These are phyloP conservation scores for Aethes cnicana DNA, from an alignment of 2,888 invertebrate species.

Conservation along the genomic window DNA sequence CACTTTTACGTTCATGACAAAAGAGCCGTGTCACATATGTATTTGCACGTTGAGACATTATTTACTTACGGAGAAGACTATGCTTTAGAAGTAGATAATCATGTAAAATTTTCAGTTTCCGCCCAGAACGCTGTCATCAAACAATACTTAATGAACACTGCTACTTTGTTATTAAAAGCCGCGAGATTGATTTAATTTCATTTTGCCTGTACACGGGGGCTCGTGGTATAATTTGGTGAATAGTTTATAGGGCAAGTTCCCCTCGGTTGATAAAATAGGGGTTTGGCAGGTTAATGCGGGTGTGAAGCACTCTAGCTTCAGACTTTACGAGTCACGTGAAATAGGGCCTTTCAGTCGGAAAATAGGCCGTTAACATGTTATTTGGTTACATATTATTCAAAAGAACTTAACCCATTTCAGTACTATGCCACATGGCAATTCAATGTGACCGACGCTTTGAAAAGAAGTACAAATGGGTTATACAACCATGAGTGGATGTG, in stretches of 20 bases:
- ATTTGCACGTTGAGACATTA: too few species aligned
- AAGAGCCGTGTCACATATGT: too few species aligned
- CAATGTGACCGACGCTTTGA: too few species aligned
- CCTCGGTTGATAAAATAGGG: conserved; percentile 27
- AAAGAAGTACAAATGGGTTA: too few species aligned
- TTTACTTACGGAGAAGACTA: too few species aligned
- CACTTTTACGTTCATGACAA: too few species aligned
- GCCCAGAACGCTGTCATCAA: neutral
- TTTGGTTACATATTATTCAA: conserved; percentile 13
- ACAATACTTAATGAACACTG: conserved; percentile 17
- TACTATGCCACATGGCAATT: too few species aligned
- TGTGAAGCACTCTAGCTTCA: conserved; percentile 27
- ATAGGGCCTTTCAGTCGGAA: conserved; percentile 18
- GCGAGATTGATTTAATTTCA: neutral
- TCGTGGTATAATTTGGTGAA: conserved; percentile 18
- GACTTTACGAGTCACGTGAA: conserved; percentile 25
- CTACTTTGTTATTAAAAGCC: conserved; percentile 21
- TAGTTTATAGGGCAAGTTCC: conserved; percentile 20
- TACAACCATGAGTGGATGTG: too few species aligned
- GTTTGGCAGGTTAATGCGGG: conserved; percentile 28
- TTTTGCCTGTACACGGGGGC: neutral
- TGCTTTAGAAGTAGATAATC: too few species aligned
- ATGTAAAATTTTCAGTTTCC: too few species aligned
- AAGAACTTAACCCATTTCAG: neutral
- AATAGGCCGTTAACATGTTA: conserved; percentile 27